phyloP scores from a whole-genome alignment of 2,888 invertebrate species.

The Stenurella melanura region DNA sequence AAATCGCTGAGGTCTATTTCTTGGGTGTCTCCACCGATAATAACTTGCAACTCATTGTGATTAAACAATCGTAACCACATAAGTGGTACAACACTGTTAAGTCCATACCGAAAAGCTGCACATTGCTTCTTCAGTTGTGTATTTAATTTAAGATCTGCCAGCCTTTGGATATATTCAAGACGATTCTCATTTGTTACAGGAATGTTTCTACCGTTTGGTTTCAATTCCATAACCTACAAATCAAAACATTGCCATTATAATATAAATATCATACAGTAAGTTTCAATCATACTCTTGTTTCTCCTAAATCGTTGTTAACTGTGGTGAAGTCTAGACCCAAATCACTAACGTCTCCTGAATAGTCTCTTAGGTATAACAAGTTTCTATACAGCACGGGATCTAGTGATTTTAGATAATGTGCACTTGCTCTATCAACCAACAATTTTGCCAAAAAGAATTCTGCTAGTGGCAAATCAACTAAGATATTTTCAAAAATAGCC shows the following conservation, averaged over 20 bases:
- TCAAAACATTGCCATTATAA: conserved; percentile 43
- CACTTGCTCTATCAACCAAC: conserved; percentile 84
- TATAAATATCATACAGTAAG: conserved; percentile 11
- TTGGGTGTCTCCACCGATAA: conserved; percentile 97
- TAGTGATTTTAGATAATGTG: conserved; percentile 93
- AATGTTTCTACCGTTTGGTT: conserved; percentile 92
- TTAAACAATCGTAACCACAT: conserved; percentile 97
- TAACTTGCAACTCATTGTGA: conserved; percentile 93
- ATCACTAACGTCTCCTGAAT: conserved; percentile 89
- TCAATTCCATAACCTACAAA: conserved; percentile 87
- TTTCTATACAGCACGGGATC: conserved; percentile 96
- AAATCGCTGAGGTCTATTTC: conserved; percentile 95
- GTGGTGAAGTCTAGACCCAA: conserved; percentile 95
- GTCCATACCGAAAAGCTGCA: conserved; percentile 90
- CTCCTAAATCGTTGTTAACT: conserved; percentile 91
- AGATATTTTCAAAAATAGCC: conserved; percentile 95
- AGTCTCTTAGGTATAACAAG: conserved; percentile 89
- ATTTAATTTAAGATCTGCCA: conserved; percentile 97
- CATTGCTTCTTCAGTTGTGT: conserved; percentile 92
- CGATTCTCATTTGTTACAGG: conserved; percentile 94
- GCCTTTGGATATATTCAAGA: conserved; percentile 96
- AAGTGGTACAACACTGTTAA: conserved; percentile 92
- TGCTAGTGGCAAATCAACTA: conserved; percentile 96
- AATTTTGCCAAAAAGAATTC: conserved; percentile 95
- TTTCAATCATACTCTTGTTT: conserved; percentile 80